Evolutionary conservation across 2,888 invertebrate species (phyloP).

Genomic region (Andrena camellia): DNA sequence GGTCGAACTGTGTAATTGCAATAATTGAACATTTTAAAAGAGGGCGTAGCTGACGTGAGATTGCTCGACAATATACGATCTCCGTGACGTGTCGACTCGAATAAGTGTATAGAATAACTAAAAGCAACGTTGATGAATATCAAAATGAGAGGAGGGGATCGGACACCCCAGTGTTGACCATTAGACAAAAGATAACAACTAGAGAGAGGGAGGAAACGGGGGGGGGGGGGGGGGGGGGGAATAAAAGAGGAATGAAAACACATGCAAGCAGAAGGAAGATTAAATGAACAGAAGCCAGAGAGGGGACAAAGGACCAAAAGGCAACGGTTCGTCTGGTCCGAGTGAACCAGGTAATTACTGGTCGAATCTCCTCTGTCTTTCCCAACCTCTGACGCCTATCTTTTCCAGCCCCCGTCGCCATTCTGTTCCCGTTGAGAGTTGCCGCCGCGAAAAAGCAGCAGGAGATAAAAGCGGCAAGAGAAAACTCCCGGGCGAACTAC

Average conservation of each 20-base stretch:
- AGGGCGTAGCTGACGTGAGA: neutral
- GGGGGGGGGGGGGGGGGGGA: slow-evolving; percentile 12
- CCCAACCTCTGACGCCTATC: slow-evolving; percentile 60
- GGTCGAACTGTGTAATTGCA: no score
- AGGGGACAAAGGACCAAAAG: slow-evolving; percentile 66
- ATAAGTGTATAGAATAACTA: neutral
- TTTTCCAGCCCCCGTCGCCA: slow-evolving; percentile 50
- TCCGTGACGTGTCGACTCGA: neutral
- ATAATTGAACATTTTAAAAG: neutral
- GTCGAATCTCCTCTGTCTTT: slow-evolving; percentile 68
- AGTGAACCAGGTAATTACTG: slow-evolving; percentile 78
- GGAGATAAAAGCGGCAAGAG: slow-evolving; percentile 72
- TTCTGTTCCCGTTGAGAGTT: slow-evolving; percentile 58
- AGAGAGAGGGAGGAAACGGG: slow-evolving; percentile 33
- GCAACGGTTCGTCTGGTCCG: slow-evolving; percentile 74
- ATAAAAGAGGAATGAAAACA: slow-evolving; percentile 48
- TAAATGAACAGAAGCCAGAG: slow-evolving; percentile 66
- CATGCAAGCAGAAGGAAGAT: slow-evolving; percentile 62
- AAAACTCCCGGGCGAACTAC: slow-evolving; percentile 66
- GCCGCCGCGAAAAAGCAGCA: slow-evolving; percentile 58
- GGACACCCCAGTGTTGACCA: slow-evolving; percentile 32
- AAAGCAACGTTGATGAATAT: neutral
- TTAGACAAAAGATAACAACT: slow-evolving; percentile 62
- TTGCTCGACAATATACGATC: neutral
- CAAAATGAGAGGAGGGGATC: slow-evolving; percentile 16